A percentile compares a stretch with the other conserved stretches of the same genome.
Conservation (phyloP, 2,113 vertebrate species). For the Clarias gariepinus region DNA sequence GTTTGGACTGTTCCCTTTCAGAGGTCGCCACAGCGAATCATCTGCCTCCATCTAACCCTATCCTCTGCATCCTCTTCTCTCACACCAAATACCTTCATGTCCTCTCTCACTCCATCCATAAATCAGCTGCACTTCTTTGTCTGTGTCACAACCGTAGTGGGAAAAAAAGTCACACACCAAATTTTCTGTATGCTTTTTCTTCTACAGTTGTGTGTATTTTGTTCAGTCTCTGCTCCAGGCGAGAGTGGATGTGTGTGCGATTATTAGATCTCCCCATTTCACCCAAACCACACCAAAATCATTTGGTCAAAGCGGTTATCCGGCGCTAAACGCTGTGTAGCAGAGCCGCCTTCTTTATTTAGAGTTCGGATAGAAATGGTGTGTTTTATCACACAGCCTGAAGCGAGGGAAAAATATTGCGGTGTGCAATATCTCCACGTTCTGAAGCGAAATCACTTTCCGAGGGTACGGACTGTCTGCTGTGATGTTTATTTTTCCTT, state of each 20-base stretch:
- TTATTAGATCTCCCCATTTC: constrained; percentile 50
- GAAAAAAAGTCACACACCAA: neutral
- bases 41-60: too few species aligned
- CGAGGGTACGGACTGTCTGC: neutral
- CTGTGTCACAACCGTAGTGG: neutral
- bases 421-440: constrained; percentile 45
- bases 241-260: neutral
- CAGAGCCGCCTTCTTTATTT: constrained; percentile 51
- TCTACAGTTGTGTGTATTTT: neutral
- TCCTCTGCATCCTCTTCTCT: too few species aligned
- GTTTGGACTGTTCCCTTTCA: too few species aligned
- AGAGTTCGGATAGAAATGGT: constrained; percentile 45
- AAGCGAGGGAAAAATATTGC: constrained; percentile 55
- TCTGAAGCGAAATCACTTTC: constrained; percentile 41
- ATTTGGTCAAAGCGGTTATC: constrained; percentile 48
- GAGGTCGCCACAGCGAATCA: too few species aligned
- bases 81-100: too few species aligned
- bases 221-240: neutral
- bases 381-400: constrained; percentile 51
- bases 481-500: constrained; percentile 38
- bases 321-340: constrained; percentile 47
- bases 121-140: neutral
- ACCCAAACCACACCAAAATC: constrained; percentile 41
- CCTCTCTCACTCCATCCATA: too few species aligned
- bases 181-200: neutral